Evolutionary conservation across 1,140 invertebrate species (phyloP).

Genomic region (Eumaeus atala): DNA sequence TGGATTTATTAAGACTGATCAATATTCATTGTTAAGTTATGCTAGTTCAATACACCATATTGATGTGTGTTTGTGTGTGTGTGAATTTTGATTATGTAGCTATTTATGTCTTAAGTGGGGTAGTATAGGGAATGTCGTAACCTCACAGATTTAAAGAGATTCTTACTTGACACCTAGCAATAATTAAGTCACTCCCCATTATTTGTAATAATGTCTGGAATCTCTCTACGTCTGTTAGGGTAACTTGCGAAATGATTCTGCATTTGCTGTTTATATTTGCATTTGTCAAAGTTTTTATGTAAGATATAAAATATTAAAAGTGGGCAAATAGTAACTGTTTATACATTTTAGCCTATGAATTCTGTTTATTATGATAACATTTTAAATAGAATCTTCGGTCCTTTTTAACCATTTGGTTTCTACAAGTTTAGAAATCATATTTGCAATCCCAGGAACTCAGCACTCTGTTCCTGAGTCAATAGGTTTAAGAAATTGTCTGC

Average conservation of each 20-base stretch:
- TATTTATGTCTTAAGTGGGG: slow-evolving; percentile 52
- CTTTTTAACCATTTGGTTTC: slow-evolving; percentile 21
- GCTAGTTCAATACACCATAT: slow-evolving; percentile 64
- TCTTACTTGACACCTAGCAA: slow-evolving; percentile 34
- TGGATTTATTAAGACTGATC: slow-evolving; percentile 69
- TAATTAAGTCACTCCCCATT: slow-evolving; percentile 40
- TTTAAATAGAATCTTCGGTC: slow-evolving; percentile 16
- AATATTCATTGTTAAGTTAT: slow-evolving; percentile 71
- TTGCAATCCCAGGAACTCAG: slow-evolving; percentile 16
- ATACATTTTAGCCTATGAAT: too few relatives aligned
- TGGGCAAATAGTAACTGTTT: slow-evolving; percentile 12
- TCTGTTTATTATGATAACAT: too few relatives aligned
- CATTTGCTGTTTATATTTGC: slow-evolving; percentile 23
- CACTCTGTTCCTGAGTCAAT: slow-evolving; percentile 69
- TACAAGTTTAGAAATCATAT: slow-evolving; percentile 11
- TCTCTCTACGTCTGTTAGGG: slow-evolving; percentile 42
- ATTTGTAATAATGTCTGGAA: slow-evolving; percentile 27
- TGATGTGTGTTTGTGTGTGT: slow-evolving; percentile 48
- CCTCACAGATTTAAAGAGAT: slow-evolving; percentile 45
- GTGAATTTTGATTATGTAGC: slow-evolving; percentile 47
- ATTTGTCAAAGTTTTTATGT: slow-evolving; percentile 16
- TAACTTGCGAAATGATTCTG: slow-evolving; percentile 30
- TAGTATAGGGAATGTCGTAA: slow-evolving; percentile 23
- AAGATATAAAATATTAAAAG: slow-evolving; percentile 14
- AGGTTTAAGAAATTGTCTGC: slow-evolving; percentile 66